phyloP scores from a whole-genome alignment of 2,888 invertebrate genomes.

The Drosophila phalerata region DNA sequence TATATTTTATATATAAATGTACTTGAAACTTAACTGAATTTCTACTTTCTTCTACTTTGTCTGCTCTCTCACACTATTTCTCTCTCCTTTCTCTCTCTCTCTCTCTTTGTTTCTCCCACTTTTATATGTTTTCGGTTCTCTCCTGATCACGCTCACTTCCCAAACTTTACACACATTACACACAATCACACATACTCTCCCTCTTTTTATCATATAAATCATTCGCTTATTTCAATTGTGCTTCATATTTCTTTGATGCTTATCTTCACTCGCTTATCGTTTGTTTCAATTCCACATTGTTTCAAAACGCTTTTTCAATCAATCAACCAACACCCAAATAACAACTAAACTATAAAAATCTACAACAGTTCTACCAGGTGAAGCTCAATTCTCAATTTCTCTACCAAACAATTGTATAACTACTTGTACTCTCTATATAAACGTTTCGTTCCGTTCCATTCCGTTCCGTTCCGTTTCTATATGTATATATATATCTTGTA shows the following conservation, averaged over 20 bases:
- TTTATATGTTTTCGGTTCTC: constrained; percentile 30
- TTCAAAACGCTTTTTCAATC: constrained; percentile 35
- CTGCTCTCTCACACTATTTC: constrained; percentile 72
- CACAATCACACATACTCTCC: too few relatives aligned
- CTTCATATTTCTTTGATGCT: constrained; percentile 30
- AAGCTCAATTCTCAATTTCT: constrained; percentile 75
- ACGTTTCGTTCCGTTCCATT: constrained; percentile 56
- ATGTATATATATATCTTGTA: constrained; percentile 19
- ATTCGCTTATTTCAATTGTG: constrained; percentile 35
- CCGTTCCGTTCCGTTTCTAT: constrained; percentile 47
- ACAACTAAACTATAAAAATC: constrained; percentile 50
- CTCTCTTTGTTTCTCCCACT: constrained; percentile 48
- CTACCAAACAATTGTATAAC: constrained; percentile 59
- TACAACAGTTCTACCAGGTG: constrained; percentile 83
- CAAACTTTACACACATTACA: constrained; percentile 22
- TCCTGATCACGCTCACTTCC: constrained; percentile 13
- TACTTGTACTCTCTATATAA: constrained; percentile 42
- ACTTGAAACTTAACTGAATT: constrained; percentile 60
- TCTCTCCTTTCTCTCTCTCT: constrained; percentile 39
- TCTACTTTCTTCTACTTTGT: constrained; percentile 79
- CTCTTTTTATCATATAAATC: constrained; percentile 9
- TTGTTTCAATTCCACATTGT: constrained; percentile 32
- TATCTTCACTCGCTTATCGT: constrained; percentile 20
- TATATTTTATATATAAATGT: constrained; percentile 28
- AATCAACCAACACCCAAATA: constrained; percentile 28